Evolutionary conservation across 2,797 vertebrate genomes (phyloP).

Genomic region (Sorex maritimensis): DNA sequence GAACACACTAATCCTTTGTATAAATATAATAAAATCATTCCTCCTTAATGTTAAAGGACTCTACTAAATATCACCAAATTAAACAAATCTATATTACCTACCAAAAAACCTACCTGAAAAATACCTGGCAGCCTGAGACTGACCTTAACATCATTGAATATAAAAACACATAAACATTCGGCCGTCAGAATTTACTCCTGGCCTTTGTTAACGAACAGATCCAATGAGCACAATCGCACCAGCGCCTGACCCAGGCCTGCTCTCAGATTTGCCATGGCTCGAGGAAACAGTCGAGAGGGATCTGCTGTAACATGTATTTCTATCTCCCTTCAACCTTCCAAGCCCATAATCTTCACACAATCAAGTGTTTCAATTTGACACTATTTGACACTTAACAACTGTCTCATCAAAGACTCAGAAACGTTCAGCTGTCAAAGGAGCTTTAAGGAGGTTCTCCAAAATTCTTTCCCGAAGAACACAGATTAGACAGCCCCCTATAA

Average conservation of each 20-base stretch:
- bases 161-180: conserved; percentile 7
- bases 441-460: conserved; percentile 14
- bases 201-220: not conserved
- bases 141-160: not conserved
- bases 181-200: conserved; percentile 2
- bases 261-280: not conserved
- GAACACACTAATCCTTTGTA: conserved; percentile 33
- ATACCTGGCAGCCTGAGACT: conserved; percentile 2
- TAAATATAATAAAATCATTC: not conserved
- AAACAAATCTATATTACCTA: conserved; percentile 27
- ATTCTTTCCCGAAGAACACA: conserved; percentile 48
- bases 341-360: conserved; percentile 67
- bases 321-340: conserved; percentile 31
- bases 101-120: conserved; percentile 47
- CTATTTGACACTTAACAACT: conserved; percentile 76
- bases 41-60: conserved; percentile 41
- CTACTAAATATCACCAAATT: conserved; percentile 28
- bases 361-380: conserved; percentile 55
- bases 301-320: not conserved
- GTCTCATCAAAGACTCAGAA: conserved; percentile 84
- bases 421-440: conserved; percentile 77
- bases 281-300: not conserved
- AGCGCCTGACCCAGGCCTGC: not conserved
- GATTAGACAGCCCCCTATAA: not conserved
- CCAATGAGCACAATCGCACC: not conserved